Evolutionary conservation across 2,888 invertebrate genomes (phyloP), one percentile per base, ranked within the genome.

Genomic region (Leptodirus hochenwartii): DNA sequence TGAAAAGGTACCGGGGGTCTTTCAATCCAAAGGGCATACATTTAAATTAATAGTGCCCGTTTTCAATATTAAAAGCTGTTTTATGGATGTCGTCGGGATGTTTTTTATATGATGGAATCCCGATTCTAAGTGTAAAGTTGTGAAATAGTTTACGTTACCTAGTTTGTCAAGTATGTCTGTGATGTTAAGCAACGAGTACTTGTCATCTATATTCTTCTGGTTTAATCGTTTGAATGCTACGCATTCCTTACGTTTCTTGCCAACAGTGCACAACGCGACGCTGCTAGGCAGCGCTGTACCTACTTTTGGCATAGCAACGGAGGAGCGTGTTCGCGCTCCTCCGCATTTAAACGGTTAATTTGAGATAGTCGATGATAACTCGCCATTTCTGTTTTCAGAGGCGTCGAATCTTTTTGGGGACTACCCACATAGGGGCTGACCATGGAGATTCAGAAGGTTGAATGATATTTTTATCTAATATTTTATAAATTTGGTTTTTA

Each of bases 101-200:
- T 22, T 50, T 32, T n/a, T 41, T 2, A 51, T 46, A 31, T 52
- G 49, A 27, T 45, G 43, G 27, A 46, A 51, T 1, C 47, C 49
- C 16, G 37, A 39, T 1, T 46, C 43, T 4, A 49, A 29, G 31
- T 51, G 47, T 4, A 50, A 26, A 0, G 40, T 44, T 1, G 43
- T 40, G 30, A 50, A 50, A 27, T 44, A 49, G 14, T 41, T 29
- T 11, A 41, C 41, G 29, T 38, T 35, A 2, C 47, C 47, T 16
- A 48, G 27, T 32, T 46, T 42, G 25, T 49, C 46, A 14, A 50
- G 31, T 4, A 49, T 38, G n/a, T 49, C 46, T 2, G 38, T 35
- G 9, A 51, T 45, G 23, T 46, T 43, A 34, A 40, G 46, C 14
- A 49, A 33, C 2, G 43, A 45, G 15, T 46, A 49, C 35, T 35